These are phyloP conservation scores for Stenopsyche tienmushanensis DNA, from an alignment of 1,140 invertebrate species.

Conservation along the genomic window DNA sequence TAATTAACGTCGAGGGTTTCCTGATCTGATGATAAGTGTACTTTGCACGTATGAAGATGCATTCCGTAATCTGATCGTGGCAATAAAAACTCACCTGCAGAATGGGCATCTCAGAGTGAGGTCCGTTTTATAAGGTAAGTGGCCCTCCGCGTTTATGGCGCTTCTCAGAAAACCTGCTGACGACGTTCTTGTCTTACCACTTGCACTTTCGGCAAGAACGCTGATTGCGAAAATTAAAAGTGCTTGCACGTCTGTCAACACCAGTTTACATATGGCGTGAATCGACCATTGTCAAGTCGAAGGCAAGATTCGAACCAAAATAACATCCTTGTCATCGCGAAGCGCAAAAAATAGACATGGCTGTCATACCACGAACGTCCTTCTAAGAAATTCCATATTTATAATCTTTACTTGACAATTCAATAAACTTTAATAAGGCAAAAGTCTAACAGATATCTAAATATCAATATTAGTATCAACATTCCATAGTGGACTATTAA, in stretches of 20 bases:
- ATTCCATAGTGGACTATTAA: too few relatives aligned
- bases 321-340: too few relatives aligned
- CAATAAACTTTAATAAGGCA: too few relatives aligned
- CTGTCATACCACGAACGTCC: too few relatives aligned
- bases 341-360: too few relatives aligned
- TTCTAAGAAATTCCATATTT: too few relatives aligned
- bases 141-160: not conserved
- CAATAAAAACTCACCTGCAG: not conserved
- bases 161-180: constrained; percentile 15
- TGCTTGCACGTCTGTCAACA: constrained; percentile 20
- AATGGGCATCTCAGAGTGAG: constrained; percentile 12
- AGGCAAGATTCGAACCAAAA: not conserved
- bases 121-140: not conserved
- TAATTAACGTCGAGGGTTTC: not conserved
- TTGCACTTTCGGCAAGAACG: constrained; percentile 15
- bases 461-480: too few relatives aligned
- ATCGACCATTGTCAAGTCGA: not conserved
- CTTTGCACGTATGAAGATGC: too few relatives aligned
- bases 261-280: not conserved
- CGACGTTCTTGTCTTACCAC: constrained; percentile 6
- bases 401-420: too few relatives aligned
- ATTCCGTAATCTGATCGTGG: not conserved
- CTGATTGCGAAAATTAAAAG: constrained; percentile 20
- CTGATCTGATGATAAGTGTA: too few relatives aligned
- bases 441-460: too few relatives aligned